phyloP scores from a whole-genome alignment of 2,888 invertebrate genomes.

The Rhingia campestris region DNA sequence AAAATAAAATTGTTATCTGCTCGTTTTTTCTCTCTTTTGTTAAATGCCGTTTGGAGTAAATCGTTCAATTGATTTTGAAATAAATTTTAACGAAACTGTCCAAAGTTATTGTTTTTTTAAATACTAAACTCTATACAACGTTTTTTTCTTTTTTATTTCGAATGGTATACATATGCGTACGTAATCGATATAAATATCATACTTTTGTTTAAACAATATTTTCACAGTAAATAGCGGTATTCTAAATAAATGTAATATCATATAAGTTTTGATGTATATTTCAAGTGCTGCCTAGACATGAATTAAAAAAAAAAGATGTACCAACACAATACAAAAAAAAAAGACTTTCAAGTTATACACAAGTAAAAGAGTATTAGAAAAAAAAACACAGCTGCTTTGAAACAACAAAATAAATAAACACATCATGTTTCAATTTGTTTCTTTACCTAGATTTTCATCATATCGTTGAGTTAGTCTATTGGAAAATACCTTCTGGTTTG shows the following conservation, averaged over 20 bases:
- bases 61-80: not conserved
- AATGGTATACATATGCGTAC: constrained; percentile 59
- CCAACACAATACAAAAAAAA: constrained; percentile 36
- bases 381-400: constrained; percentile 68
- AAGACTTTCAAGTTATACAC: constrained; percentile 55
- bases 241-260: constrained; percentile 14
- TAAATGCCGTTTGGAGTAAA: not conserved
- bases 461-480: constrained; percentile 54
- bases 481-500: constrained; percentile 66
- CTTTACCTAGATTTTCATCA: constrained; percentile 61
- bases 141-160: constrained; percentile 30
- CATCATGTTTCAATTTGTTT: constrained; percentile 53
- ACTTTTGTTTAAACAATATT: constrained; percentile 61
- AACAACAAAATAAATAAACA: constrained; percentile 67
- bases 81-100: constrained; percentile 4
- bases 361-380: constrained; percentile 23
- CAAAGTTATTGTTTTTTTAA: constrained; percentile 8
- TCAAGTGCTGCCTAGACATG: constrained; percentile 25
- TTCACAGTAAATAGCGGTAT: constrained; percentile 54
- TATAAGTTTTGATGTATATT: not conserved
- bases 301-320: constrained; percentile 25
- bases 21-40: not conserved
- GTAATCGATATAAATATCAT: constrained; percentile 4
- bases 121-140: constrained; percentile 6
- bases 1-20: not conserved